Evolutionary conservation across 2,888 invertebrate genomes (phyloP), one percentile per base, ranked within the genome.

Genomic region (Aphodius granarius): DNA sequence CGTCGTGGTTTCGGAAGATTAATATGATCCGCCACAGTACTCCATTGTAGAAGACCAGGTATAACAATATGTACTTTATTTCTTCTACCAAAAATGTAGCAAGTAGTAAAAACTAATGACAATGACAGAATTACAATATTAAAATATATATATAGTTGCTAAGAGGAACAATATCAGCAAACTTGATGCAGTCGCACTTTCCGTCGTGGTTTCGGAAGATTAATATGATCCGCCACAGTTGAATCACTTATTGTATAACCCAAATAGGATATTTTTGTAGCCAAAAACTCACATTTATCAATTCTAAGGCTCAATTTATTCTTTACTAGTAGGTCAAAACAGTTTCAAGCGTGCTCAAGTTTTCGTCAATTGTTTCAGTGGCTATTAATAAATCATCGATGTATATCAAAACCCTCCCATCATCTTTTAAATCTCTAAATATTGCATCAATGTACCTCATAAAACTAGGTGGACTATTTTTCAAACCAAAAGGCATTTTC

Each of bases 371-470:
- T 6, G 19, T 76, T n/a, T 74, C 72, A 5, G 76, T 71, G 0
- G 74, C 74, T 62, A 76, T 74, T 22, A 73, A 18, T 22, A 75
- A 43, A 43, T 75, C 75, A 22, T 75, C 76, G 13, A 76, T 65
- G 20, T 76, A 76, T 23, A 76, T 70, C 16, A 74, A 18, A 18
- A 76, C 63, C 62, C 71, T 62, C 21, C 21, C 20, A 43, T 63
- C n/a, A 17, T 70, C 21, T 21, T 74, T 70, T 6, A 76, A 22
- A 15, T 76, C 74, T 6, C 70, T 20, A 65, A 76, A 71, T 18
- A 76, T 71, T 23, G 21, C 20, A 72, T 65, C 43, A 15, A 73
- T 65, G 16, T 64, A 73, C 13, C 73, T 19, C 21, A 22, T 66
- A 22, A 66, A 75, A 16, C 62, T 20, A 62, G 75, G 16, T 16